Percentiles rank a stretch among this genome's conserved stretches.
Evolutionary conservation across 2,888 invertebrate species (phyloP).

Genomic region (Tribolium freemani): DNA sequence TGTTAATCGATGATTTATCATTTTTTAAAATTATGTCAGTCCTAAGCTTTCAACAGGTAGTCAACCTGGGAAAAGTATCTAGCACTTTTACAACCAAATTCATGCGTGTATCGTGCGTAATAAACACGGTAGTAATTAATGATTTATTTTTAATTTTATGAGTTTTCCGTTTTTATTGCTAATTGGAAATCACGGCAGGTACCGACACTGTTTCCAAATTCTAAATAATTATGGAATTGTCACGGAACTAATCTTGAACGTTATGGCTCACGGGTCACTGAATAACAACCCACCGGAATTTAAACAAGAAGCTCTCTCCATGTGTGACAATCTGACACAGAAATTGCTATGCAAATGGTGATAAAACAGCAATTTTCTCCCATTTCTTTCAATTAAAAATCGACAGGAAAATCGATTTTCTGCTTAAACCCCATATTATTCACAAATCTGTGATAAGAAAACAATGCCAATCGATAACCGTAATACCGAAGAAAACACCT

Average conservation of each 20-base stretch:
- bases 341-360: slow-evolving; percentile 2
- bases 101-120: neutral
- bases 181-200: neutral
- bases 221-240: slow-evolving; percentile 22
- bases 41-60: neutral
- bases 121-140: neutral
- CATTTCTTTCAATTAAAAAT: too few relatives aligned
- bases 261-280: slow-evolving; percentile 20
- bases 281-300: slow-evolving; percentile 19
- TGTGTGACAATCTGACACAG: slow-evolving; percentile 26
- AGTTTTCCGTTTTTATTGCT: neutral
- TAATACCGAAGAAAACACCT: slow-evolving; percentile 6
- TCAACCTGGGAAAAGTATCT: neutral
- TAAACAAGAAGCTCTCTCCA: slow-evolving; percentile 23
- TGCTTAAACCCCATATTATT: neutral
- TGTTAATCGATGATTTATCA: slow-evolving; percentile 2
- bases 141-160: slow-evolving; percentile 1
- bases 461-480: slow-evolving; percentile 14
- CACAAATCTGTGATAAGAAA: slow-evolving; percentile 1
- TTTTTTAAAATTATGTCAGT: slow-evolving; percentile 18
- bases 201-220: neutral
- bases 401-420: too few relatives aligned
- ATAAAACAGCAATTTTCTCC: too few relatives aligned
- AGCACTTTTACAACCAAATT: slow-evolving; percentile 1
- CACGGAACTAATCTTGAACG: neutral